Base-by-base conservation (phyloP, 2,113 vertebrate genomes). In the Shinisaurus crocodilurus region DNA sequence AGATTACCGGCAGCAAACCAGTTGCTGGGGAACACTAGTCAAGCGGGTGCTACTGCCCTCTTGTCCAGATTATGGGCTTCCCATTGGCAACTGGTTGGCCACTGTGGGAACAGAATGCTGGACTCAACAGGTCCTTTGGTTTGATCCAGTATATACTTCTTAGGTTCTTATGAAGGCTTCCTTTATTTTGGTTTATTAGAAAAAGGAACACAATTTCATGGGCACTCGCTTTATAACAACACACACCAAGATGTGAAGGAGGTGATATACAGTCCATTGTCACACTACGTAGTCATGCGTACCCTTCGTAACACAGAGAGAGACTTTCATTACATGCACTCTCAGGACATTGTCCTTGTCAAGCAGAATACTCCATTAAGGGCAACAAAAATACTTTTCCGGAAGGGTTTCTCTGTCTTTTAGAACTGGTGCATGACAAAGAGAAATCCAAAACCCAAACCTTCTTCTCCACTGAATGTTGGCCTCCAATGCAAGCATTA, bases 101-200 rank as follows among this genome's bases (percentile, higher is more conserved):
- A 48, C 48, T 48, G 48, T 48, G 48, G 48, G 48, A 48, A 3
- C 48, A 48, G 48, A 48, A 48, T 48, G 48, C 48, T 48, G 48
- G 48, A 48, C 48, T 48, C 3, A 7, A 7, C 7, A 48, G 48
- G 48, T n/a, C 48, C 48, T 48, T 48, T 48, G 48, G 48, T 48
- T 7, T 48, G 48, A 48, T 48, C 48, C 48, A 48, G 48, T 48
- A 48, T 7, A 48, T 48, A 5, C 48, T 48, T 48, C 48, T 48
- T 48, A 48, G 48, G 48, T 48, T 48, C 7, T 48, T 48, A 48
- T 48, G 48, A 48, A 85, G 57, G 60, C 57, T n/a, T 70, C 89
- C 0, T 95, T 96, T 95, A 92, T 95, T 94, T 96, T 94, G 93
- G 95, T 95, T 96, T 96, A 95, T 97, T 96, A 96, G 94, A 96